These are phyloP conservation scores for Anodontia alba DNA, from an alignment of 2,888 invertebrate genomes.

Conservation along the genomic window DNA sequence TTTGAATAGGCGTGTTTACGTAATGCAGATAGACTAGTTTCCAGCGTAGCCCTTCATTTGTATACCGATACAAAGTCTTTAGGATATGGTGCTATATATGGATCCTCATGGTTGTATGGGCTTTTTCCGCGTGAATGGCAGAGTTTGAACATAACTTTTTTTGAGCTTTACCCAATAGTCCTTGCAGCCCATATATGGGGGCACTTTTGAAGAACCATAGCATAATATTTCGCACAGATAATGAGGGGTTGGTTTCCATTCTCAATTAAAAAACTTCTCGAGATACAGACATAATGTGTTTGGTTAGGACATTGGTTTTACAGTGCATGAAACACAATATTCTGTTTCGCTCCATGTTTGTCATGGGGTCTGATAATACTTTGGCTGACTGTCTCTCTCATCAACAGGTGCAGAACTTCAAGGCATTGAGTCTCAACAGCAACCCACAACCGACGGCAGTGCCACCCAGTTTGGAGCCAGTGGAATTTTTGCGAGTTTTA, in stretches of 20 bases:
- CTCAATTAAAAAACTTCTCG: conserved; percentile 21
- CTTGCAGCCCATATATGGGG: conserved; percentile 25
- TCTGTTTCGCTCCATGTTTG: conserved; percentile 24
- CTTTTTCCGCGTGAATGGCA: no score
- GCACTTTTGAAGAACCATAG: conserved; percentile 21
- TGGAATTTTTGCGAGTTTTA: background rate
- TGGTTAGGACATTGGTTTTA: conserved; percentile 30
- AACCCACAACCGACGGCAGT: conserved; percentile 3
- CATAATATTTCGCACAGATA: conserved; percentile 39
- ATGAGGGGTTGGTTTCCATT: conserved; percentile 34
- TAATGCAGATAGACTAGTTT: conserved; percentile 21
- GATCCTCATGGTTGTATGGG: no score
- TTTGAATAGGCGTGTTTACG: no score
- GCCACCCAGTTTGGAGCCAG: background rate
- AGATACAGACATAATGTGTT: conserved; percentile 17
- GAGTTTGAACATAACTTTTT: conserved; percentile 35
- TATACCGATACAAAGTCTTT: conserved; percentile 31
- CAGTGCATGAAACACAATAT: conserved; percentile 31
- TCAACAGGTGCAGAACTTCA: conserved; percentile 27
- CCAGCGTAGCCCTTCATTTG: conserved; percentile 9
- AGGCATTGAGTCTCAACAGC: conserved; percentile 20
- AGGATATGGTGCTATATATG: no score
- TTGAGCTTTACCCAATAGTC: conserved; percentile 38
- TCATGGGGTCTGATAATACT: conserved; percentile 7
- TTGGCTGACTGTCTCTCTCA: conserved; percentile 36